A percentile compares a stretch with the other conserved stretches of the same genome.
Conservation (phyloP, 2,888 invertebrate genomes). For the Hofmannophila pseudospretella region DNA sequence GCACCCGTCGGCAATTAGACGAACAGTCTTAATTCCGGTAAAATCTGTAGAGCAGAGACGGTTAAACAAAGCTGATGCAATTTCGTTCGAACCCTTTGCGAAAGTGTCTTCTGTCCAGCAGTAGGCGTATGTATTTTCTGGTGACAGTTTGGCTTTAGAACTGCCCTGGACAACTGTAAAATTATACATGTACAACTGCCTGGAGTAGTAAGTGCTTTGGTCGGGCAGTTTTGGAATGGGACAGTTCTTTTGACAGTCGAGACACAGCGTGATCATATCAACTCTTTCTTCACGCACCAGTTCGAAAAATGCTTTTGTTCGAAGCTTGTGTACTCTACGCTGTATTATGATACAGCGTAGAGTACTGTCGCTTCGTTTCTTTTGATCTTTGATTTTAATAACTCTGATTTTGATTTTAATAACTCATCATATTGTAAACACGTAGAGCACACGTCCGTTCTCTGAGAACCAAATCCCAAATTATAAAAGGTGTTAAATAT, state of each 20-base stretch:
- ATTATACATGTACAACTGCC: constrained; percentile 28
- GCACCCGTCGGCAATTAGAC: constrained; percentile 30
- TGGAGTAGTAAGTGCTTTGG: constrained; percentile 27
- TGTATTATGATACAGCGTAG: too few relatives aligned
- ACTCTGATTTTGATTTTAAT: constrained; percentile 6
- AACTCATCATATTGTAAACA: too few relatives aligned
- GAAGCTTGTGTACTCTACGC: constrained; percentile 5
- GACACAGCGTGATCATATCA: constrained; percentile 11
- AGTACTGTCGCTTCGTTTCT: not conserved
- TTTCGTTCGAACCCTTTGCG: constrained; percentile 30
- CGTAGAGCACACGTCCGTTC: constrained; percentile 9
- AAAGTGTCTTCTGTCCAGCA: constrained; percentile 29
- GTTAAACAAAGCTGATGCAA: constrained; percentile 27
- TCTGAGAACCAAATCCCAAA: constrained; percentile 22
- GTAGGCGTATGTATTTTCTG: constrained; percentile 21
- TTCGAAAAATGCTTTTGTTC: constrained; percentile 3
- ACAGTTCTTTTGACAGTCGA: constrained; percentile 34
- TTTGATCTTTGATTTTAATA: constrained; percentile 1
- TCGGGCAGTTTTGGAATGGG: constrained; percentile 28
- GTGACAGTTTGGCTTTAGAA: too few relatives aligned
- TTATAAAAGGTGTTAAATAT: too few relatives aligned
- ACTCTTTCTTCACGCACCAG: constrained; percentile 1
- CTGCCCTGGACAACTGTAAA: constrained; percentile 21
- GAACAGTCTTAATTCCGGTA: constrained; percentile 13
- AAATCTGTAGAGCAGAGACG: constrained; percentile 8